phyloP scores from a whole-genome alignment of 2,888 invertebrate genomes.

The Scaeva pyrastri region DNA sequence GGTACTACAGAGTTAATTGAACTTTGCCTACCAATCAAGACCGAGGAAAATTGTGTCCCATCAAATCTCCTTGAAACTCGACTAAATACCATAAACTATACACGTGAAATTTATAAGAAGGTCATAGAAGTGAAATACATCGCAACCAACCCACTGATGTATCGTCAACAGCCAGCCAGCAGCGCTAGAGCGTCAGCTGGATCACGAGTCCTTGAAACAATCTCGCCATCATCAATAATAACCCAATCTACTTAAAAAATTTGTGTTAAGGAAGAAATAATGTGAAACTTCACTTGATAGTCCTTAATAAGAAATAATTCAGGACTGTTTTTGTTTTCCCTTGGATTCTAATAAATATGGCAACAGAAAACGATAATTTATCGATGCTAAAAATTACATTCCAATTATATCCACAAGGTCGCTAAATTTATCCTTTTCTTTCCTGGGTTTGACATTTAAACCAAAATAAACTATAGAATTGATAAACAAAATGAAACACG shows the following conservation, averaged over 20 bases:
- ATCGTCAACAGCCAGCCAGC: slow-evolving; percentile 1
- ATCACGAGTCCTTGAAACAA: slow-evolving; percentile 59
- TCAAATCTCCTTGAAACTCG: slow-evolving; percentile 14
- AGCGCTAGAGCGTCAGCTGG: slow-evolving; percentile 22
- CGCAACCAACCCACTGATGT: slow-evolving; percentile 31
- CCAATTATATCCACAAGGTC: slow-evolving; percentile 43
- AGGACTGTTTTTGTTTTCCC: not conserved
- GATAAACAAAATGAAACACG: slow-evolving; percentile 36
- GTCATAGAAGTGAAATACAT: slow-evolving; percentile 36
- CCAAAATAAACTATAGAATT: slow-evolving; percentile 39
- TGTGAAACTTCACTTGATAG: not conserved
- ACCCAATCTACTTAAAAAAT: slow-evolving; percentile 6
- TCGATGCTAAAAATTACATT: slow-evolving; percentile 42
- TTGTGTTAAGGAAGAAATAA: slow-evolving; percentile 1
- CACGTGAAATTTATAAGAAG: slow-evolving; percentile 23
- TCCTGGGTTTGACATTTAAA: slow-evolving; percentile 21
- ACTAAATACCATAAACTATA: slow-evolving; percentile 32
- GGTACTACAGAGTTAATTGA: slow-evolving; percentile 20
- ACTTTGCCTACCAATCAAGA: not conserved
- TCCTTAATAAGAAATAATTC: not conserved
- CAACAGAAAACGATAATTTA: slow-evolving; percentile 9
- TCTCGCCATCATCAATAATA: slow-evolving; percentile 52
- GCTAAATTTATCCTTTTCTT: not conserved
- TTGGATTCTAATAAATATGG: not conserved
- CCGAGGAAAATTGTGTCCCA: slow-evolving; percentile 3